Conservation (phyloP, 92 coral and sea anemone genomes). For the Parazoanthus darwini region DNA sequence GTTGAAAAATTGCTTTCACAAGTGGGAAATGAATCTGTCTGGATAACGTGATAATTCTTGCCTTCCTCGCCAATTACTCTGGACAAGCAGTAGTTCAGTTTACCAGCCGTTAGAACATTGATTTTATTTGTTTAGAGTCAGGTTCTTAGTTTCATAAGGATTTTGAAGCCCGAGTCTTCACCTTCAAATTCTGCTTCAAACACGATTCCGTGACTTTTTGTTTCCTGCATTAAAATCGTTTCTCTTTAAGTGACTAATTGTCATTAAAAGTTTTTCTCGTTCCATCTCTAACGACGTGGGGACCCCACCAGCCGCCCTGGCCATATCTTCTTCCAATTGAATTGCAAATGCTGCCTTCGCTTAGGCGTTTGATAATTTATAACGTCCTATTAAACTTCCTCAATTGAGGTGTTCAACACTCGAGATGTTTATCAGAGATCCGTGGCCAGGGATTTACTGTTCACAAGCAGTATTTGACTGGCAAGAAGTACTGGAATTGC, state of each 20-base stretch:
- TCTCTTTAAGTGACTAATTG: neutral
- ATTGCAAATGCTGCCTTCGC: neutral
- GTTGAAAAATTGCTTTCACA: constrained; percentile 15
- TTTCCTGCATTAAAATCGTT: neutral
- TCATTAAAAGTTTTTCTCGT: neutral
- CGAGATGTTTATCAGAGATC: constrained; percentile 14
- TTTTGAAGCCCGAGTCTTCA: neutral
- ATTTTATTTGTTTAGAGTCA: no score
- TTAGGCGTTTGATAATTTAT: neutral
- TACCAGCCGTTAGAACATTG: neutral
- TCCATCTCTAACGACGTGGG: neutral
- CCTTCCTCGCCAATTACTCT: neutral
- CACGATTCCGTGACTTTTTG: constrained; percentile 29
- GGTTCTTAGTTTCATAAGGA: neutral
- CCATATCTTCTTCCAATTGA: neutral
- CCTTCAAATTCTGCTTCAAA: neutral
- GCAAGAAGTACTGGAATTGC: neutral
- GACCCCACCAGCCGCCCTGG: neutral
- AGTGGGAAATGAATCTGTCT: constrained; percentile 13
- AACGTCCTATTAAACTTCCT: neutral
- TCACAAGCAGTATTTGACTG: neutral
- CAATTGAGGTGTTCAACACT: neutral
- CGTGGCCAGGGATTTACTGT: neutral
- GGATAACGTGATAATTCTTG: neutral
- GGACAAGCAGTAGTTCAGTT: no score